Evolutionary conservation across 2,888 invertebrate species (phyloP).

Genomic region (Acronicta aceris): DNA sequence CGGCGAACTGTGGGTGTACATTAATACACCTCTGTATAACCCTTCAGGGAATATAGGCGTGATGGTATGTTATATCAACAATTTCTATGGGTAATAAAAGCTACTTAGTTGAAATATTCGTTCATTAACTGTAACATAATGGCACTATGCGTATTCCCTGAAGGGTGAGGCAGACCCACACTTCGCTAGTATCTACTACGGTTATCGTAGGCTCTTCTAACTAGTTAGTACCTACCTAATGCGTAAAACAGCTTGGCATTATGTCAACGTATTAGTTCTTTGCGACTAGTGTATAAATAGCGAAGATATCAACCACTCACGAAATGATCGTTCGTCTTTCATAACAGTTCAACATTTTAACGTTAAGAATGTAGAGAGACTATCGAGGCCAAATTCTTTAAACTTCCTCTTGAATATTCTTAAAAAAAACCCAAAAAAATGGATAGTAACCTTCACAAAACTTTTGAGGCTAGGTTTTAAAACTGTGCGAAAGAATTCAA

Average conservation of each 20-base stretch:
- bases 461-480: not conserved
- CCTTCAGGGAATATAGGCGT: too few species aligned
- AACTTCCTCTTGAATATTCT: conserved; percentile 1
- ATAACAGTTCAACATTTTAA: conserved; percentile 10
- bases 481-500: too few species aligned
- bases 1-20: too few species aligned
- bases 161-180: too few species aligned
- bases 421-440: not conserved
- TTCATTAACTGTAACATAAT: too few species aligned
- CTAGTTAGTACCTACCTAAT: conserved; percentile 29
- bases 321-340: conserved; percentile 35
- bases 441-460: not conserved
- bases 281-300: conserved; percentile 49
- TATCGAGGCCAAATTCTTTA: not conserved
- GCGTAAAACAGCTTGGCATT: conserved; percentile 57
- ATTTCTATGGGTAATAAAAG: too few species aligned
- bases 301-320: conserved; percentile 37
- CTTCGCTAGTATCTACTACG: not conserved
- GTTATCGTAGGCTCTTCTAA: conserved; percentile 17
- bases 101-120: too few species aligned
- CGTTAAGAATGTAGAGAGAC: not conserved
- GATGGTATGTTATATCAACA: too few species aligned
- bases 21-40: too few species aligned
- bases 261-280: conserved; percentile 55
- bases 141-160: too few species aligned